These are phyloP conservation scores for Pseudobourletiella spinata DNA, from an alignment of 1,140 invertebrate species.

Conservation along the genomic window DNA sequence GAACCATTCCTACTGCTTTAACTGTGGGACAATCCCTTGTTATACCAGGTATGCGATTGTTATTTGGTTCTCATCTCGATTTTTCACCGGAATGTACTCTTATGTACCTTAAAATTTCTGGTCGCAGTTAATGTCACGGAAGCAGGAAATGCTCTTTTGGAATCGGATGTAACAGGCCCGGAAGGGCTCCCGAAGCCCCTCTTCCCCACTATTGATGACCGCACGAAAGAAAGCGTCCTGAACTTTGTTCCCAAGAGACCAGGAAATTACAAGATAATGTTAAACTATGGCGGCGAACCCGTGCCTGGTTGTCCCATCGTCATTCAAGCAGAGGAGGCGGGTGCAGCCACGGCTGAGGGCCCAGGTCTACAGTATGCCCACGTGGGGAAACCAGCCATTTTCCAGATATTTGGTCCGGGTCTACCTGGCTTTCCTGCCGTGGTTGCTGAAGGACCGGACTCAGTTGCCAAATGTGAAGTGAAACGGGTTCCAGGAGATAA, in stretches of 20 bases:
- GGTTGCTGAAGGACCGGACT: conserved; percentile 57
- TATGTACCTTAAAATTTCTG: conserved; percentile 16
- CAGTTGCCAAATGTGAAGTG: conserved; percentile 50
- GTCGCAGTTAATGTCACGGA: background rate
- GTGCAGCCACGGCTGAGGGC: conserved; percentile 50
- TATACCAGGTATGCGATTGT: conserved; percentile 59
- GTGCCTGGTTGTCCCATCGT: conserved; percentile 41
- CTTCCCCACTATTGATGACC: conserved; percentile 24
- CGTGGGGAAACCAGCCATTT: conserved; percentile 40
- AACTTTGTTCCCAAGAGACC: conserved; percentile 78
- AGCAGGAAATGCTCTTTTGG: conserved; percentile 80
- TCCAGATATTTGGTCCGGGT: conserved; percentile 44
- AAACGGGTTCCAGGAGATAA: conserved; percentile 43
- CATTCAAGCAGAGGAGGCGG: conserved; percentile 50
- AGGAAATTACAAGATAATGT: conserved; percentile 78
- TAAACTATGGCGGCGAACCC: conserved; percentile 72
- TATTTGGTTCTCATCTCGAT: too few species aligned
- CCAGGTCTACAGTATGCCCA: conserved; percentile 39
- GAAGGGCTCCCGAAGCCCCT: conserved; percentile 58
- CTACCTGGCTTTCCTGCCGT: conserved; percentile 45
- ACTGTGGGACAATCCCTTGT: conserved; percentile 73
- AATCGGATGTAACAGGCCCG: conserved; percentile 79
- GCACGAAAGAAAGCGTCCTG: conserved; percentile 46
- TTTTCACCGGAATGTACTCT: too few species aligned
- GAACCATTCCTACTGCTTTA: conserved; percentile 44